A percentile compares a stretch with the other conserved stretches of the same genome.
Conservation (phyloP, 1,140 invertebrate species). For the Callitettix versicolor region DNA sequence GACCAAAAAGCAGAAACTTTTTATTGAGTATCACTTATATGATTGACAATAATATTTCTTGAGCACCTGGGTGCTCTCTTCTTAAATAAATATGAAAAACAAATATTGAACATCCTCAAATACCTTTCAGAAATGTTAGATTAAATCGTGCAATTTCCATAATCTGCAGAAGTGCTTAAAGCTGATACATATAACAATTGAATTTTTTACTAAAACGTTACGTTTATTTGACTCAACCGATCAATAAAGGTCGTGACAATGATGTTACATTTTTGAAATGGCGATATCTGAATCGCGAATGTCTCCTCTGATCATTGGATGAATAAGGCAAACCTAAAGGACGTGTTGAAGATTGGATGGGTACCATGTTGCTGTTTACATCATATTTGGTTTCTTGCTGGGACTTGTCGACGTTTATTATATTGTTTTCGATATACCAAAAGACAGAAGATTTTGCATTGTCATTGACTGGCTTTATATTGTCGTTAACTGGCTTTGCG, state of each 20-base stretch:
- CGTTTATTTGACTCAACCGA: too few relatives aligned
- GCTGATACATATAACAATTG: too few relatives aligned
- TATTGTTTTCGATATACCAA: constrained; percentile 1
- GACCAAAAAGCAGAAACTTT: too few relatives aligned
- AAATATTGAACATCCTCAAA: too few relatives aligned
- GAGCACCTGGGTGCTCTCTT: too few relatives aligned
- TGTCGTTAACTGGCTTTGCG: neutral
- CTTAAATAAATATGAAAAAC: too few relatives aligned
- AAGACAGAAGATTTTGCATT: neutral
- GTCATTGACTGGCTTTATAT: neutral
- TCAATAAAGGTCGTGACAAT: constrained; percentile 9
- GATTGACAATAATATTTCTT: too few relatives aligned
- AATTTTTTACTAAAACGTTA: too few relatives aligned
- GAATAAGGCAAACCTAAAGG: constrained; percentile 8
- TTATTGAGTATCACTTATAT: too few relatives aligned
- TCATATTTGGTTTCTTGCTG: neutral
- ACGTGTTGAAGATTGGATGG: constrained; percentile 7
- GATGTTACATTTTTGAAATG: constrained; percentile 13
- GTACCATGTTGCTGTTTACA: constrained; percentile 1
- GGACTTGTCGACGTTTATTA: neutral
- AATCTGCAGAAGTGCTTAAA: too few relatives aligned
- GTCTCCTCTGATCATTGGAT: constrained; percentile 2
- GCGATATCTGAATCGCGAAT: constrained; percentile 5
- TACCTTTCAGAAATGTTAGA: too few relatives aligned
- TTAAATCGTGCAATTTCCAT: too few relatives aligned